Base-by-base conservation (phyloP, 2,888 invertebrate species). In the Morpho achilles region DNA sequence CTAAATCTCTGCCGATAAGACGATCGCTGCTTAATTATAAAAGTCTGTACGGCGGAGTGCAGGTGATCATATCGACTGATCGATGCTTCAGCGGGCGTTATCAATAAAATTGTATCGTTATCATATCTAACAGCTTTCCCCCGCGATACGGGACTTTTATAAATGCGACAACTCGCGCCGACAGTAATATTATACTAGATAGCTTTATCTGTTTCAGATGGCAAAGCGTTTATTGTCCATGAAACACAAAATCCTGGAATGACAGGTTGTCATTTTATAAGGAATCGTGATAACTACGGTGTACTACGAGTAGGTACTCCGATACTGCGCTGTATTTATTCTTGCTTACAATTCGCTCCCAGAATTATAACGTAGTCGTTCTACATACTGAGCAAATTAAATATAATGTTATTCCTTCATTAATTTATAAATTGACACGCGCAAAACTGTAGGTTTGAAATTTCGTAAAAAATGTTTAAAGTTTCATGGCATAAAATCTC, bases 61-160 rank as follows among this genome's bases (percentile, higher is more conserved):
- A 70, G 63, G 72, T 79, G 78, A 80, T 81, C 72, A 71, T 80
- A 81, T 81, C 86, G 75, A 86, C 85, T 88, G 87, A 89, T 90
- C 88, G 87, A 89, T 88, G 85, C 74, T 75, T 78, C 80, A 79
- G 75, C 74, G 76, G 72, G 67, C 75, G 77, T 89, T 90, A 90
- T 89, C 89, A 87, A 87, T 88, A 88, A 86, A 84, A 86, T 87
- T 82, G 79, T 84, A 75, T 76, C 79, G 75, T 89, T 90, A 90
- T 89, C 90, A 89, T 90, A 89, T 89, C 90, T 82, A 79, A 73
- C 85, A 87, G 88, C 88, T 88, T 89, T 89, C 87, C 88, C 86
- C 79, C 62, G 75, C 72, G 86, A 87, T 86, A 86, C 69, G 81
- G 80, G 80, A 87, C 80, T 87, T 89, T 85, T 88, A 86, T 87